Evolutionary conservation across 2,113 vertebrate species (phyloP).

Genomic region (Furnarius figulus): DNA sequence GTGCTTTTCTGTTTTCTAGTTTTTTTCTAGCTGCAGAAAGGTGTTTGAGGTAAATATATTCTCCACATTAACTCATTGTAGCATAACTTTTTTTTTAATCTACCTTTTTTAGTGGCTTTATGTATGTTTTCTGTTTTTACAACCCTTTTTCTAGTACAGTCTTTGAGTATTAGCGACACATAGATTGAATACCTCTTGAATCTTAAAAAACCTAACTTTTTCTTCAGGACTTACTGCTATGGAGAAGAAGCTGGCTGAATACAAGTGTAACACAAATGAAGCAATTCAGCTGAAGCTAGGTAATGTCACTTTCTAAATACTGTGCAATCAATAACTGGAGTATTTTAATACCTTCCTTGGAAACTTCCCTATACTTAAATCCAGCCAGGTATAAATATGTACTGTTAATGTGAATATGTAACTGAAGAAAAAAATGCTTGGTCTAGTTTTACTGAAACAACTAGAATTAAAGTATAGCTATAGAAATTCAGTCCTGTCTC

Average conservation of each 20-base stretch:
- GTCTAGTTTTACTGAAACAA: neutral
- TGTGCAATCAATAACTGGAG: neutral
- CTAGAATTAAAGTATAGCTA: neutral
- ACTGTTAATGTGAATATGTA: neutral
- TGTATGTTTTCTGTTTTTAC: neutral
- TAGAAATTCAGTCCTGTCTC: neutral
- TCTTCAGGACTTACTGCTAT: conserved; percentile 84
- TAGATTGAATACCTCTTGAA: neutral
- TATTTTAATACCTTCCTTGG: neutral
- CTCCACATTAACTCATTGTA: fast-evolving
- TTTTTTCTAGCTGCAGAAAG: neutral
- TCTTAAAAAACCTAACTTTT: neutral
- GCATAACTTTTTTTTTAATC: neutral
- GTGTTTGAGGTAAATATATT: neutral
- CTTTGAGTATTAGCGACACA: neutral
- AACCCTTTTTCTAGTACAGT: neutral
- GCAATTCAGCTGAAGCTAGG: conserved; percentile 94
- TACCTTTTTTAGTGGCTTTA: neutral
- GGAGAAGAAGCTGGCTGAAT: conserved; percentile 97
- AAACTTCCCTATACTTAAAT: neutral
- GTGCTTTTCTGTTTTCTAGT: neutral
- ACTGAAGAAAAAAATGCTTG: neutral
- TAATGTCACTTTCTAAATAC: conserved; percentile 58
- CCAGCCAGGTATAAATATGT: no score
- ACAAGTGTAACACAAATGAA: conserved; percentile 97